These are phyloP conservation scores for Melanogrammus aeglefinus DNA, from an alignment of 2,797 vertebrate species.

Conservation along the genomic window DNA sequence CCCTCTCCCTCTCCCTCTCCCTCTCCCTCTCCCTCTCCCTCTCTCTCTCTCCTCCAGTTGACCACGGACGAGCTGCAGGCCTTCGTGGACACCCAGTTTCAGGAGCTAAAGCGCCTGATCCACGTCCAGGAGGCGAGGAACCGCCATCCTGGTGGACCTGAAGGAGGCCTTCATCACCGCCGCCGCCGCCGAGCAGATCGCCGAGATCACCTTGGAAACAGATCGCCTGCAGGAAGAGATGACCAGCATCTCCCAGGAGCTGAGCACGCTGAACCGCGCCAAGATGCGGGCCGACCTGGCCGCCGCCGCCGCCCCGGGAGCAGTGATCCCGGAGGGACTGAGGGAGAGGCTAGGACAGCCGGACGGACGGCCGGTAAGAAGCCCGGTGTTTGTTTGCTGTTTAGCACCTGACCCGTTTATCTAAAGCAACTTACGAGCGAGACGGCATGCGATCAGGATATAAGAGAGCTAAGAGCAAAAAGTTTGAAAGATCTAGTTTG, in stretches of 20 bases:
- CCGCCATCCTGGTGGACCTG: slow-evolving; percentile 79
- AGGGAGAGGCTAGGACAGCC: slow-evolving; percentile 17
- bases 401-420: background rate
- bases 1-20: background rate
- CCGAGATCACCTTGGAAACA: slow-evolving; percentile 75
- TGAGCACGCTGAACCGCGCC: slow-evolving; percentile 74
- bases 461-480: no score
- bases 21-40: background rate
- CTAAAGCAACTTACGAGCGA: background rate
- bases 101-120: slow-evolving; percentile 77
- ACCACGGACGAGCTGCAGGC: slow-evolving; percentile 76
- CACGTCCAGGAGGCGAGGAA: slow-evolving; percentile 77
- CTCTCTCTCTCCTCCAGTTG: slow-evolving; percentile 59
- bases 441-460: no score
- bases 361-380: slow-evolving; percentile 32
- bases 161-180: slow-evolving; percentile 80
- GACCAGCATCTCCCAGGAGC: slow-evolving; percentile 80
- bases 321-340: slow-evolving; percentile 31
- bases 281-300: slow-evolving; percentile 49
- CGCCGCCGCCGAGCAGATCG: slow-evolving; percentile 78
- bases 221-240: slow-evolving; percentile 84
- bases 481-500: no score
- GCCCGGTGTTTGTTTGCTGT: background rate
- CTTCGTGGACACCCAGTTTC: slow-evolving; percentile 80
- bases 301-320: slow-evolving; percentile 33